Percentiles rank a stretch among this genome's conserved stretches.
Evolutionary conservation across 2,797 vertebrate genomes (phyloP).

Genomic region (Lepus townsendii): DNA sequence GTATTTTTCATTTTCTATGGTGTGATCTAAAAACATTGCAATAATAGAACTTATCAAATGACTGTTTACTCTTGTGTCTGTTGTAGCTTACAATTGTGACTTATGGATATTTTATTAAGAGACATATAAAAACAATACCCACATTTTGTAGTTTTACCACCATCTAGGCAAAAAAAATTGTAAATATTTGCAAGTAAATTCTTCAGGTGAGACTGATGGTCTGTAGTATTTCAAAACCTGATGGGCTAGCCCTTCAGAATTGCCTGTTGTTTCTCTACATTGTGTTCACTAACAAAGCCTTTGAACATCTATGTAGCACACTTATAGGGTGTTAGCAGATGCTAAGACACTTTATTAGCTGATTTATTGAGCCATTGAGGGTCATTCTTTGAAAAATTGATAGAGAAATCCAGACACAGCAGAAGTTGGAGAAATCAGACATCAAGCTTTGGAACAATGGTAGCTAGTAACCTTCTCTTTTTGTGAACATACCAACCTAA

Average conservation of each 20-base stretch:
- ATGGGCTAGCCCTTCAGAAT: slow-evolving; percentile 25
- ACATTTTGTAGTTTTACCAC: slow-evolving; percentile 18
- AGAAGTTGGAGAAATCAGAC: slow-evolving; percentile 79
- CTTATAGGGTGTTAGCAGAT: slow-evolving; percentile 59
- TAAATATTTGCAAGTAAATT: slow-evolving; percentile 64
- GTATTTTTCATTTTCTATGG: not conserved
- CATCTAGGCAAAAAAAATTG: slow-evolving; percentile 33
- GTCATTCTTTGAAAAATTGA: slow-evolving; percentile 72
- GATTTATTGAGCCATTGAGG: slow-evolving; percentile 79
- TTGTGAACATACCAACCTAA: slow-evolving; percentile 73
- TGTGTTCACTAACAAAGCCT: slow-evolving; percentile 5
- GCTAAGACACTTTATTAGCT: slow-evolving; percentile 76
- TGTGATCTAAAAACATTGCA: not conserved
- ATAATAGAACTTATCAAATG: slow-evolving; percentile 8
- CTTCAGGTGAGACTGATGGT: not conserved
- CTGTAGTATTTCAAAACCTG: not conserved
- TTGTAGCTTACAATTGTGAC: not conserved
- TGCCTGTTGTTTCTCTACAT: not conserved
- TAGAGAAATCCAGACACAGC: slow-evolving; percentile 78
- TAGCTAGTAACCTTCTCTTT: slow-evolving; percentile 48
- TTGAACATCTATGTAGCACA: slow-evolving; percentile 34
- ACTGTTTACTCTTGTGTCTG: not conserved
- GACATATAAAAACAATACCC: not conserved
- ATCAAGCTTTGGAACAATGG: slow-evolving; percentile 60
- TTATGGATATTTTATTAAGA: not conserved